Percentiles rank a stretch among this genome's conserved stretches.
Evolutionary conservation across 2,113 vertebrate species (phyloP).

Genomic region (Ctenomys sociabilis): DNA sequence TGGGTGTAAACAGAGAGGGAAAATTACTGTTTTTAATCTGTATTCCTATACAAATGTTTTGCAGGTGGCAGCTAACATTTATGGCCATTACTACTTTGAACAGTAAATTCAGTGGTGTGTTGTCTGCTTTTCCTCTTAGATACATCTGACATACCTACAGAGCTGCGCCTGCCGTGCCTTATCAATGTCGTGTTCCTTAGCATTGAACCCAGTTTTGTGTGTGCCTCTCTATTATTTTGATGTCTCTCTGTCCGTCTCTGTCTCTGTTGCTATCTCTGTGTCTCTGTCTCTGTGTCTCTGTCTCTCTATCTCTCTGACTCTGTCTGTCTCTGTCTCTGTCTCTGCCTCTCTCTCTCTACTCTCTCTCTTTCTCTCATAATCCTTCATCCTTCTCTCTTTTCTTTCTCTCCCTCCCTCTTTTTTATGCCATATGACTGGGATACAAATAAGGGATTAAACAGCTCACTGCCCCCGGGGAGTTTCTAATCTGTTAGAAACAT

Average conservation of each 20-base stretch:
- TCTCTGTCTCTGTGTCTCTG: not conserved
- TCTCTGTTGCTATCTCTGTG: not conserved
- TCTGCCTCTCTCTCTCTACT: not conserved
- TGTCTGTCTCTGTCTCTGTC: not conserved
- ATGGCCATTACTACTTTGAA: not conserved
- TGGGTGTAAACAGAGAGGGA: not conserved
- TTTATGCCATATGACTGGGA: not conserved
- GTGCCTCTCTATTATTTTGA: not conserved
- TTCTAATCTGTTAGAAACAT: slow-evolving; percentile 6
- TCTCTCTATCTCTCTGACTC: not conserved
- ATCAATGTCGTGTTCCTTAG: not conserved
- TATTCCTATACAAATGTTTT: not conserved
- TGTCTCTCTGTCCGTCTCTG: not conserved
- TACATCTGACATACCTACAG: not conserved
- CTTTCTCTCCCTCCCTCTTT: not conserved
- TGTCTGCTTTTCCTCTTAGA: not conserved
- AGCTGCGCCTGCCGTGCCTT: not conserved
- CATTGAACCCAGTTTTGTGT: not conserved
- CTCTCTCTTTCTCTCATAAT: too few species aligned
- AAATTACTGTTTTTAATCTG: not conserved
- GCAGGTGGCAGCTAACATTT: not conserved
- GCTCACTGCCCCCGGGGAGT: not conserved
- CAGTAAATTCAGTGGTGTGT: not conserved
- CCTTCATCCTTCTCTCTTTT: not conserved
- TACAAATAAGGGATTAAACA: not conserved